Percentiles rank a stretch among this genome's conserved stretches.
phyloP scores from a whole-genome alignment of 35 echinoderm and acorn worm genomes.

The Lytechinus pictus region DNA sequence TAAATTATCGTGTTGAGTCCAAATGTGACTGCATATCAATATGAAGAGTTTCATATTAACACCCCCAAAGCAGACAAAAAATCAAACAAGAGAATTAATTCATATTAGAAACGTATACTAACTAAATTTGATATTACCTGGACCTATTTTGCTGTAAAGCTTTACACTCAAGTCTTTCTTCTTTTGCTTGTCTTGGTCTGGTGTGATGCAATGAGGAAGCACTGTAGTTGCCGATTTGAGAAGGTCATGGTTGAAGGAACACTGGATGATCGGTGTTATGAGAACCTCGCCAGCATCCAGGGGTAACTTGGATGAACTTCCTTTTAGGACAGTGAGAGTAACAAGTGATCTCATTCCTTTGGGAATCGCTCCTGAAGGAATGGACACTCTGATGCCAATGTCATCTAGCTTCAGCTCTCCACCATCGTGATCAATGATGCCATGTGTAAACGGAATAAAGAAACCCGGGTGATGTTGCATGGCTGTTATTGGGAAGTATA shows the following conservation, averaged over 20 bases:
- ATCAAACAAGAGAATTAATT: no score
- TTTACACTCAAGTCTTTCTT: background rate
- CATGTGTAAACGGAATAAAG: background rate
- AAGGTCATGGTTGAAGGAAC: no score
- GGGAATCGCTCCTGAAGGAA: background rate
- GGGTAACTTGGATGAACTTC: background rate
- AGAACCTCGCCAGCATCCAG: background rate
- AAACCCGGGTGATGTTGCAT: background rate
- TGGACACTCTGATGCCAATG: background rate
- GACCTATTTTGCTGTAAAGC: background rate
- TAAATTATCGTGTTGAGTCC: no score
- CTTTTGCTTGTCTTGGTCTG: background rate
- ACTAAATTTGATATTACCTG: background rate
- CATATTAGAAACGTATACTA: no score
- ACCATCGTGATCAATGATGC: background rate
- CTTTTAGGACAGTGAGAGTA: background rate
- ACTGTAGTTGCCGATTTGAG: background rate
- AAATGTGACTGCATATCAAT: no score
- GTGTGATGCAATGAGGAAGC: background rate
- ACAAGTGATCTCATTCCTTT: background rate
- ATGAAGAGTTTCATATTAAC: no score
- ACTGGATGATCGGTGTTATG: no score
- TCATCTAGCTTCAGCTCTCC: background rate
- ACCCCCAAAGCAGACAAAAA: no score
- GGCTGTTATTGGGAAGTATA: background rate